Conservation (phyloP, 2,113 vertebrate species). For the Protomyctophum bolini region DNA sequence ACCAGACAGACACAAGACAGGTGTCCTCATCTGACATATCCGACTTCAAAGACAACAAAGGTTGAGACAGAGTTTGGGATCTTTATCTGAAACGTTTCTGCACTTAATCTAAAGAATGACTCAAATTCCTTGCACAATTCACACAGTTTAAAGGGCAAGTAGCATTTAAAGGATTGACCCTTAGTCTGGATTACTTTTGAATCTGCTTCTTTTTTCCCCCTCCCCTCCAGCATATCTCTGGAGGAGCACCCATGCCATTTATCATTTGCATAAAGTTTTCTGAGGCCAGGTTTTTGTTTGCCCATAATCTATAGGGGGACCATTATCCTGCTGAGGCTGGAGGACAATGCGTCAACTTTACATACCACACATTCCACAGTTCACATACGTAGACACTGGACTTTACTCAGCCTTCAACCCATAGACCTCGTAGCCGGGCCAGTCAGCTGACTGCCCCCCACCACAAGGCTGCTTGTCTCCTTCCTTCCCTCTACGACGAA, state of each 20-base stretch:
- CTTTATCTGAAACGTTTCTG: conserved; percentile 5
- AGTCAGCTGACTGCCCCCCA: conserved; percentile 67
- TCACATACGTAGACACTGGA: conserved; percentile 54
- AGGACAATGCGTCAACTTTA: conserved; percentile 60
- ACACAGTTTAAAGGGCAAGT: conserved; percentile 18
- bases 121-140: conserved; percentile 35
- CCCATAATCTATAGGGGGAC: conserved; percentile 33
- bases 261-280: conserved; percentile 41
- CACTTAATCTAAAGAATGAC: conserved; percentile 23
- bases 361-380: conserved; percentile 70
- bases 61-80: conserved; percentile 13
- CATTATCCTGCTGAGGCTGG: conserved; percentile 46
- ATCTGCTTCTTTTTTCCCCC: conserved; percentile 23
- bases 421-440: conserved; percentile 13
- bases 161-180: background rate
- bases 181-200: conserved; percentile 46
- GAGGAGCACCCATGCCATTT: conserved; percentile 5
- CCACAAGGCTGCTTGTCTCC: background rate
- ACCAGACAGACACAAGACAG: no score
- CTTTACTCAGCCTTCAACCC: conserved; percentile 47
- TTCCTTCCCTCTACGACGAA: conserved; percentile 45
- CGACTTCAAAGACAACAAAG: background rate
- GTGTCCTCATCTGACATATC: background rate
- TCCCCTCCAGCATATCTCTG: background rate
- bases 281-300: conserved; percentile 42